These are phyloP conservation scores for Netelia melanura DNA, from an alignment of 2,888 invertebrate genomes.

Conservation along the genomic window DNA sequence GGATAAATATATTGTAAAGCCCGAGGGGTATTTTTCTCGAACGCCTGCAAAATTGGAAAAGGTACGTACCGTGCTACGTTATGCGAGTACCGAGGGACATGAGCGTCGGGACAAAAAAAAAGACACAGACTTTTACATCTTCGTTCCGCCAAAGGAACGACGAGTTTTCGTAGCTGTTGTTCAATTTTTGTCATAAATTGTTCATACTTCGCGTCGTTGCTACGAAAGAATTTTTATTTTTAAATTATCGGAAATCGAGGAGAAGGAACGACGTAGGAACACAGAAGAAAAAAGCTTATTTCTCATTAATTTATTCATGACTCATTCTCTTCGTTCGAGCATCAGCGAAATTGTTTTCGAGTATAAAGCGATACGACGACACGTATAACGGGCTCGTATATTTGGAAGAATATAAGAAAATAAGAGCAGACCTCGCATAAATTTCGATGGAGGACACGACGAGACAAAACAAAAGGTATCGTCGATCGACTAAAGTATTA, in stretches of 20 bases:
- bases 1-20: background rate
- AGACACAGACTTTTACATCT: background rate
- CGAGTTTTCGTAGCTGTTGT: background rate
- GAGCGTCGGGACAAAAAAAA: background rate
- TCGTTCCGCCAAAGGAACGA: background rate
- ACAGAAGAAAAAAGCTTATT: background rate
- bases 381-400: background rate
- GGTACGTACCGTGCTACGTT: background rate
- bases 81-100: background rate
- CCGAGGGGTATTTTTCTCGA: background rate
- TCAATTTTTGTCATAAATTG: background rate
- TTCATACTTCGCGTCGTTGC: background rate
- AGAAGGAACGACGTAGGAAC: background rate
- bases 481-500: constrained; percentile 51
- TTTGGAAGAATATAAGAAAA: background rate
- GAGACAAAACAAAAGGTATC: background rate
- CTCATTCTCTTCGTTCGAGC: background rate
- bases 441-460: background rate
- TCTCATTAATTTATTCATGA: constrained; percentile 13
- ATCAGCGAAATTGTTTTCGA: background rate
- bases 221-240: background rate
- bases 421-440: background rate
- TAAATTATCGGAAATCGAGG: background rate
- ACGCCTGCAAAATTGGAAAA: background rate
- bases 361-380: background rate